Conservation (phyloP, 2,888 invertebrate genomes). For the Pelosia muscerda region DNA sequence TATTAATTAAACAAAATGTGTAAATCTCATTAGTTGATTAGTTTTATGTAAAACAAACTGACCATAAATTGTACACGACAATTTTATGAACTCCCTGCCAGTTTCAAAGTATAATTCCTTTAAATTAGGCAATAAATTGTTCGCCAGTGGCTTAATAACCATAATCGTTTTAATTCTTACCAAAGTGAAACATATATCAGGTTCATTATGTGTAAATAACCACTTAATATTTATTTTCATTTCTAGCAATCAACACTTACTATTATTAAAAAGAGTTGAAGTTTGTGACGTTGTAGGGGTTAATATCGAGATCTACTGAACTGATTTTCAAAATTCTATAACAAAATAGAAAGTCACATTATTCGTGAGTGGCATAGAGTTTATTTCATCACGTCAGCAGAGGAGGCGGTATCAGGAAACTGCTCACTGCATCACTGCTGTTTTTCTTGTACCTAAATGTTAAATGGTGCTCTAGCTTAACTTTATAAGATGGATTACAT, state of each 20-base stretch:
- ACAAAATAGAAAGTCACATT: too few species aligned
- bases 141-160: slow-evolving; percentile 4
- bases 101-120: slow-evolving; percentile 23
- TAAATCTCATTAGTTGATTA: slow-evolving; percentile 26
- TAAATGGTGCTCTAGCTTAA: too few species aligned
- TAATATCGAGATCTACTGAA: too few species aligned
- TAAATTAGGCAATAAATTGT: slow-evolving; percentile 19
- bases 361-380: too few species aligned
- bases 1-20: slow-evolving; percentile 35
- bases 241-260: not conserved
- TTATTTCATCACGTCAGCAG: too few species aligned
- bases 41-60: slow-evolving; percentile 39
- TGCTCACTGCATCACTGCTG: too few species aligned
- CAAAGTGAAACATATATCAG: slow-evolving; percentile 13
- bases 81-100: slow-evolving; percentile 22
- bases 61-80: slow-evolving; percentile 33
- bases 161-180: slow-evolving; percentile 2
- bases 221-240: not conserved
- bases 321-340: too few species aligned
- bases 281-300: too few species aligned
- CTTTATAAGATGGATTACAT: too few species aligned
- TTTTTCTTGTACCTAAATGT: too few species aligned
- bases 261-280: too few species aligned
- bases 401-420: too few species aligned
- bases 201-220: not conserved